Conservation (phyloP, 2,797 vertebrate genomes). For the Pangasius sanitwongsei region DNA sequence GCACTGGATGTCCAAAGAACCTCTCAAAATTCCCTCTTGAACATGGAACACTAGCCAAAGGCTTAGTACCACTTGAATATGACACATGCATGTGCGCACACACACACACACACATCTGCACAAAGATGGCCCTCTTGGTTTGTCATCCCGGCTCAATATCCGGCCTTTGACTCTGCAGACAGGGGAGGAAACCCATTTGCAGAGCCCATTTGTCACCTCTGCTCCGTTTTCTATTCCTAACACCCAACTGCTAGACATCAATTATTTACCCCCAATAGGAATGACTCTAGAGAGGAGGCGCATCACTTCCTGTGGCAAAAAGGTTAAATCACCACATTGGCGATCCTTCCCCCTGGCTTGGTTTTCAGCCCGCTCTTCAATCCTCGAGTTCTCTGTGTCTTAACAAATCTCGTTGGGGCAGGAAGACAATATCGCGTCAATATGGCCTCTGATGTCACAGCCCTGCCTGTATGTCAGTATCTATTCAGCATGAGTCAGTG, state of each 20-base stretch:
- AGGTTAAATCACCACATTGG: slow-evolving; percentile 73
- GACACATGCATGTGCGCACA: background rate
- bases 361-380: background rate
- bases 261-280: slow-evolving; percentile 76
- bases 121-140: slow-evolving; percentile 40
- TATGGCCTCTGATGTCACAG: slow-evolving; percentile 2
- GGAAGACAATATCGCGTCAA: slow-evolving; percentile 34
- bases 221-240: slow-evolving; percentile 79
- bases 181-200: slow-evolving; percentile 68
- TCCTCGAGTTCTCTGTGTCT: slow-evolving; percentile 47
- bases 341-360: slow-evolving; percentile 56
- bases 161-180: slow-evolving; percentile 70
- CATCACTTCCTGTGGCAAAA: slow-evolving; percentile 62
- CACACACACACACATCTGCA: background rate
- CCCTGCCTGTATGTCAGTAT: slow-evolving; percentile 20
- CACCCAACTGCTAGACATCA: slow-evolving; percentile 76
- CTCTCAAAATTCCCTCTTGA: slow-evolving; percentile 20
- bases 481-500: slow-evolving; percentile 6
- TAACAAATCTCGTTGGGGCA: slow-evolving; percentile 52
- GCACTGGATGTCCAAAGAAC: slow-evolving; percentile 9
- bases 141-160: slow-evolving; percentile 66
- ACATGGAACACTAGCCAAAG: background rate
- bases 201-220: slow-evolving; percentile 76
- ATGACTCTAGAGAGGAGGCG: slow-evolving; percentile 63
- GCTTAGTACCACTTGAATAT: background rate